Evolutionary conservation across 1,140 invertebrate species (phyloP), one percentile per base, ranked within the genome.

Genomic region (Calephelis virginiensis): DNA sequence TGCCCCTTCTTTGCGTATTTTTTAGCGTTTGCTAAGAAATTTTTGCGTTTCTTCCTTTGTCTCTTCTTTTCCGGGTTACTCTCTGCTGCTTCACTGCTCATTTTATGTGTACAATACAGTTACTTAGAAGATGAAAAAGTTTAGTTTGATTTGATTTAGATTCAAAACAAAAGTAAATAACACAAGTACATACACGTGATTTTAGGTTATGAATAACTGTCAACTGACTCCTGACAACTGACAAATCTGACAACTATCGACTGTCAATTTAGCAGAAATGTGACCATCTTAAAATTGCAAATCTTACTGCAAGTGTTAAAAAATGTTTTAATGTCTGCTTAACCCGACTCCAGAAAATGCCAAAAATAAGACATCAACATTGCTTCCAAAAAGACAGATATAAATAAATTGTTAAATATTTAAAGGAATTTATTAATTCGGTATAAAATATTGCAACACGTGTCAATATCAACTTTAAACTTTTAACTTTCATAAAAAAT

Each of bases 1-100:
- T 92, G 93, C 1, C 95, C 95, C 80, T 94, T 93, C 73, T 95
- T 95, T 0, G 93, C 95, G 79, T 95, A 95, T 76, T 96, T 96
- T 76, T 94, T 95, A 0, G 94, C 94, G 86, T 95, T 96, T 46
- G 93, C 91, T 38, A 94, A 82, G 65, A 95, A 94, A 17, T 93
- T 94, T 76, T 94, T 93, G 72, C 94, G 94, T 82, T 93, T 94
- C 70, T 93, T 94, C 8, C 92, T 86, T 66, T 92, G 91, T n/a
- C 82, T 91, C 40, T 86, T 82, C 13, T 86, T 83, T 8, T 72
- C 68, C 6, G 73, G 69, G 68, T 80, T 71, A 66, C 69, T 82
- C 46, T 75, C 75, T 46, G 50, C 53, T 3, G 43, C 38, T 71
- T 75, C 72, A 56, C 77, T 73, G 14, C 71, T 67, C 77, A 79